Evolutionary conservation across 2,113 vertebrate genomes (phyloP).

Genomic region (Tinamus guttatus): DNA sequence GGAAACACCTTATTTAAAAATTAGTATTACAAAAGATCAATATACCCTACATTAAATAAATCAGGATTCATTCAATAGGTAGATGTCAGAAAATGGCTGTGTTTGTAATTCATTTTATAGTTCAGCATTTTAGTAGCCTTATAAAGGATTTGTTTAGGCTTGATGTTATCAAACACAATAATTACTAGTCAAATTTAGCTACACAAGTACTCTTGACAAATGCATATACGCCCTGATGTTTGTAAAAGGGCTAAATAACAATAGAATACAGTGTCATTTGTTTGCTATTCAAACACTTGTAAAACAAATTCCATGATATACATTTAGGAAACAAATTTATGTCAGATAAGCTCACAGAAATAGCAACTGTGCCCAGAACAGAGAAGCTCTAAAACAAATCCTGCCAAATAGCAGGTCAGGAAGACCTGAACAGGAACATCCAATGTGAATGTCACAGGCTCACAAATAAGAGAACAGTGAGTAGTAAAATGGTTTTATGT

Average conservation of each 20-base stretch:
- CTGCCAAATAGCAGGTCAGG: neutral
- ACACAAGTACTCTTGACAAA: neutral
- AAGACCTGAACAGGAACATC: neutral
- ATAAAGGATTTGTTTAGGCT: neutral
- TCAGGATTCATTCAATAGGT: neutral
- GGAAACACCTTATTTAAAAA: neutral
- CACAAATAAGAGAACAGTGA: neutral
- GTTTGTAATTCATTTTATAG: neutral
- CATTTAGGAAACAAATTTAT: neutral
- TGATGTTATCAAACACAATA: neutral
- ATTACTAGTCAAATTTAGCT: neutral
- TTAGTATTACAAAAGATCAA: neutral
- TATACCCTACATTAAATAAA: neutral
- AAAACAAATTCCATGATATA: neutral
- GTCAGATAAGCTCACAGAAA: neutral
- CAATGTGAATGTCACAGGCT: neutral
- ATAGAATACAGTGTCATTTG: neutral
- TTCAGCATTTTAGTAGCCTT: neutral
- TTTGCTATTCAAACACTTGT: fast-evolving
- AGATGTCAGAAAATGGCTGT: neutral
- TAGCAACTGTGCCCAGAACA: neutral
- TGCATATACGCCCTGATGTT: neutral
- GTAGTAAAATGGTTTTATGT: neutral
- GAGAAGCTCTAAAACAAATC: neutral
- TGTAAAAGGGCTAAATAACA: neutral